Evolutionary conservation across 1,140 invertebrate species (phyloP), one percentile per base, ranked within the genome.

Genomic region (Prorops nasuta): DNA sequence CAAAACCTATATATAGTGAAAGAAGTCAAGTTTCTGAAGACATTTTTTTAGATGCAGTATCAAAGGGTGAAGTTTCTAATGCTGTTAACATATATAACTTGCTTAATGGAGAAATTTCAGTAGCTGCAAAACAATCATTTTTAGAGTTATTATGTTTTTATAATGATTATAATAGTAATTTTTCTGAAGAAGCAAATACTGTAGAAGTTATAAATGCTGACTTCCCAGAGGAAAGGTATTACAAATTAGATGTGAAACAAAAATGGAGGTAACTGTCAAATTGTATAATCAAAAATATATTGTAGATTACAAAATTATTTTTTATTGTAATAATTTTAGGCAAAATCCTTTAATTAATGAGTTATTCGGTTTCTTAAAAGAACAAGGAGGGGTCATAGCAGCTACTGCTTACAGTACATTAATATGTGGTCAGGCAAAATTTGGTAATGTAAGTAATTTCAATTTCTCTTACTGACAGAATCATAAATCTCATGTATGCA

Each of bases 81-180:
- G 84, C 90, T 7, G 71, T 87, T 3, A 73, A 81, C 51, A 83
- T 92, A 1, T 94, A 90, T 72, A 80, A 88, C 44, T 71, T 90
- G 10, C 71, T 94, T 37, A 81, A 82, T 48, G 66, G 75, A 1
- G 81, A 90, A 64, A 69, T 81, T 1, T 74, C 81, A 56, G 67
- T 92, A 2, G 80, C 84, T 38, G 71, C 84, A 0, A 84, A 86
- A 66, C 83, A 91, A 56, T 72, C 81, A 12, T 73, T 94, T n/a
- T 73, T 96, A 9, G 89, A 96, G 73, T 66, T 95, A 12, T 65
- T 94, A 2, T 92, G 90, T 66, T 95, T 85, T 70, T 88, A 85
- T 58, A 95, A 96, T n/a, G n/a, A n/a, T n/a, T n/a, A n/a, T n/a
- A n/a, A n/a, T n/a, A n/a, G n/a, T n/a, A n/a, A n/a, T n/a, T n/a